phyloP scores from a whole-genome alignment of 2,113 vertebrate genomes.

The Sturnira hondurensis region DNA sequence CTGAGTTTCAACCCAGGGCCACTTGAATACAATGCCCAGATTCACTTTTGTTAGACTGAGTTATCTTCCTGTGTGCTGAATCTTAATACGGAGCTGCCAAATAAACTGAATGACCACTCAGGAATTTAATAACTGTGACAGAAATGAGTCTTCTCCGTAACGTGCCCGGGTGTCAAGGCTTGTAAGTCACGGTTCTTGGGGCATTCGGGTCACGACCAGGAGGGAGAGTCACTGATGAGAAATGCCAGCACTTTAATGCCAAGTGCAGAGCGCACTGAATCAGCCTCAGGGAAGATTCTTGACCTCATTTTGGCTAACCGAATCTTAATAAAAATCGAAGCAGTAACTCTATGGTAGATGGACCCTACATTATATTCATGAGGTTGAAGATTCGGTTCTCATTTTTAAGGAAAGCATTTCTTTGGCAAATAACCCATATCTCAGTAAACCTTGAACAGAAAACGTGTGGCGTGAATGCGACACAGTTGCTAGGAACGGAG shows the following conservation, averaged over 20 bases:
- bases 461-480: neutral
- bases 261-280: constrained; percentile 2
- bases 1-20: neutral
- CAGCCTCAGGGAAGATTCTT: neutral
- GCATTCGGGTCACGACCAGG: neutral
- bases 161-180: neutral
- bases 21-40: neutral
- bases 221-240: neutral
- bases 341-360: constrained; percentile 24
- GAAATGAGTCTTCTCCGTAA: neutral
- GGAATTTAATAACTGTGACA: constrained; percentile 20
- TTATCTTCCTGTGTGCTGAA: neutral
- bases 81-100: neutral
- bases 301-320: neutral
- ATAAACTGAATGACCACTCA: neutral
- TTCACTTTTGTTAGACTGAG: neutral
- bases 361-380: neutral
- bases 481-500: neutral
- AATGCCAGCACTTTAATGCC: constrained; percentile 19
- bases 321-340: constrained; percentile 35
- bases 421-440: constrained; percentile 21
- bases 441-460: neutral
- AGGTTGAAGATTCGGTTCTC: neutral
- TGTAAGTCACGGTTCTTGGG: neutral
- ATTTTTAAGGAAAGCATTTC: constrained; percentile 10